Percentiles rank a stretch among this genome's conserved stretches.
These are phyloP conservation scores for Cyanocitta stelleri DNA, from an alignment of 2,113 vertebrate species.

Conservation along the genomic window DNA sequence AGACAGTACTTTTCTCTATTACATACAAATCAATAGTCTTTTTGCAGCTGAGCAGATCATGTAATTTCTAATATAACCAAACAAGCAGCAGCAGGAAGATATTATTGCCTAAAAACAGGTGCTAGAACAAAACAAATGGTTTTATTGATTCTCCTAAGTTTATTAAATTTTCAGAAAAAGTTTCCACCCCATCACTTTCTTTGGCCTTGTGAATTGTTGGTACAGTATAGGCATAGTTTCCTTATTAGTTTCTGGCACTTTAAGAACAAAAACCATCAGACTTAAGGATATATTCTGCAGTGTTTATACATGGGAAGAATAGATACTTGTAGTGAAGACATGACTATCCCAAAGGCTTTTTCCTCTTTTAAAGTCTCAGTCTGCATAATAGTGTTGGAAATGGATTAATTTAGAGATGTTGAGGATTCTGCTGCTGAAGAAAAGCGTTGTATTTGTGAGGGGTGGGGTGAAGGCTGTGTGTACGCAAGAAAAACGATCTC, in stretches of 20 bases:
- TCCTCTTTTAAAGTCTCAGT: background rate
- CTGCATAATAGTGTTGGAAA: background rate
- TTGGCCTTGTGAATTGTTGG: background rate
- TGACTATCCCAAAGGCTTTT: background rate
- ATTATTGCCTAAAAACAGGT: background rate
- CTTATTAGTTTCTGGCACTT: background rate
- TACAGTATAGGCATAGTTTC: background rate
- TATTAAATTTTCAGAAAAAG: slow-evolving; percentile 19
- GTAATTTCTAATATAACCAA: background rate
- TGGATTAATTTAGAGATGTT: background rate
- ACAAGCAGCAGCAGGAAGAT: background rate
- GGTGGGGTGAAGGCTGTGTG: background rate
- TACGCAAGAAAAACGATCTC: rapidly evolving
- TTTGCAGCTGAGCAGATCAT: background rate
- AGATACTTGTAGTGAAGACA: background rate
- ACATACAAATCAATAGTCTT: background rate
- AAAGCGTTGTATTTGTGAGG: background rate
- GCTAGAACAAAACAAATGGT: background rate
- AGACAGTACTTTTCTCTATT: background rate
- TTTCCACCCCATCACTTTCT: background rate
- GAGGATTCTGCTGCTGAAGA: background rate
- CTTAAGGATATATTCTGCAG: background rate
- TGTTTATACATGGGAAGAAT: background rate
- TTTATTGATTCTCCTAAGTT: slow-evolving; percentile 21
- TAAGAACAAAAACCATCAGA: background rate